Base-by-base conservation (phyloP, 2,888 invertebrate species). In the Chrysolina oricalcia region DNA sequence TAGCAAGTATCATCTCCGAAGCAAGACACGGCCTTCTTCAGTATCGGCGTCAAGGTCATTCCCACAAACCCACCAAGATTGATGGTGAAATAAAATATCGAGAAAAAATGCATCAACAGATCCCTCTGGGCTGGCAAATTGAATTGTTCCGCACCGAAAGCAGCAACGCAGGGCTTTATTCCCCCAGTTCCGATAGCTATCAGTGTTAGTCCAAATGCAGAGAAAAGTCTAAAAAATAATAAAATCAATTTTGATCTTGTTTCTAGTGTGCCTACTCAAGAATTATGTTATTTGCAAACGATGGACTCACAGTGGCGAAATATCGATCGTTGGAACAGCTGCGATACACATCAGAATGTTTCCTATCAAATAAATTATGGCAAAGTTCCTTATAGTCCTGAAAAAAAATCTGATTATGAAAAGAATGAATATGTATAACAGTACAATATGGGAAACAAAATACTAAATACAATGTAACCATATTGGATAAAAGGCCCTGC, bases 131-230 rank as follows among this genome's bases (percentile, higher is more conserved):
- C 91, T 0, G 93, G 93, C n/a, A 93, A 87, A 13, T 90, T 90
- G 84, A 95, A 95, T 90, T 95, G 96, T 86, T 96, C 96, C 4
- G 95, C 96, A 3, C 96, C 96, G 86, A 97, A 96, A 0, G 96
- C 94, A 10, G 95, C 93, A 0, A 97, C 95, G 85, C 96, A 96
- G 0, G 96, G 96, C 84, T 97, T 97, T 78, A 96, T 95, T 0
- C 96, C 96, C 10, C 96, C 96, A 0, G 95, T 95, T 1, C 96
- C 95, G 19, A 94, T 87, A 0, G 94, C 94, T 78, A 96, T 94
- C 67, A 92, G 84, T 2, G 89, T 83, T 74, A 93, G 84, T 0
- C 92, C 92, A 11, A 91, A 84, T 87, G 90, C 90, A 10, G 92
- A 92, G 48, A 91, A 59, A 59, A 17, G 15, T 59, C 59, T 59